Conservation (phyloP, 2,888 invertebrate genomes). For the Megamerina dolium region DNA sequence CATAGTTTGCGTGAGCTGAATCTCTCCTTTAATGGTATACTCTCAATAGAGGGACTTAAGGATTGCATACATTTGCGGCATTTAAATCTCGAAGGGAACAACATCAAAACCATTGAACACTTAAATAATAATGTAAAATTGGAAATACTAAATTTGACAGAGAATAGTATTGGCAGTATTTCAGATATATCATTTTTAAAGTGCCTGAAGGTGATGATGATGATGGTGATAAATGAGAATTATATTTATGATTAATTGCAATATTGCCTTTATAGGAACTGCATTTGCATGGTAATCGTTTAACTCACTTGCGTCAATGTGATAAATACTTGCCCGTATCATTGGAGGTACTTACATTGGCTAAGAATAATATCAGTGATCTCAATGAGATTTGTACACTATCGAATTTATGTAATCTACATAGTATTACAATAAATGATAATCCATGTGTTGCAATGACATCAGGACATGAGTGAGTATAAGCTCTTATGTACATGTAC, state of each 20-base stretch:
- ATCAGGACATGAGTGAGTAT: constrained; percentile 64
- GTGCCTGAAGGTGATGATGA: constrained; percentile 64
- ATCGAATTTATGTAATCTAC: constrained; percentile 66
- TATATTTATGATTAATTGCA: not conserved
- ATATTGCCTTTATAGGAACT: constrained; percentile 59
- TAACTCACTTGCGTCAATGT: constrained; percentile 73
- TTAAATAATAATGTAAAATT: constrained; percentile 74
- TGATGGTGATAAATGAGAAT: not conserved
- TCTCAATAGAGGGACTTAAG: constrained; percentile 84
- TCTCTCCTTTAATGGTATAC: constrained; percentile 80
- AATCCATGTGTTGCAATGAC: constrained; percentile 83
- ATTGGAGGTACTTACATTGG: constrained; percentile 68
- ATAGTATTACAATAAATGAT: constrained; percentile 76
- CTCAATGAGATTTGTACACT: constrained; percentile 80
- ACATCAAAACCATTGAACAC: constrained; percentile 89
- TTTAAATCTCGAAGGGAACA: constrained; percentile 81
- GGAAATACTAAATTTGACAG: constrained; percentile 80
- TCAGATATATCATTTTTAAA: constrained; percentile 79
- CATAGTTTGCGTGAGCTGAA: constrained; percentile 74
- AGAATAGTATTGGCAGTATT: constrained; percentile 79
- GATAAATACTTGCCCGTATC: constrained; percentile 75
- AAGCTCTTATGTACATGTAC: not conserved
- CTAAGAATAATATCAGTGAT: constrained; percentile 77
- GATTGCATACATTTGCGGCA: constrained; percentile 74
- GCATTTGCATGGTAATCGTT: constrained; percentile 77